A percentile compares a stretch with the other conserved stretches of the same genome.
phyloP scores from a whole-genome alignment of 2,113 vertebrate genomes.

The Prionailurus viverrinus region DNA sequence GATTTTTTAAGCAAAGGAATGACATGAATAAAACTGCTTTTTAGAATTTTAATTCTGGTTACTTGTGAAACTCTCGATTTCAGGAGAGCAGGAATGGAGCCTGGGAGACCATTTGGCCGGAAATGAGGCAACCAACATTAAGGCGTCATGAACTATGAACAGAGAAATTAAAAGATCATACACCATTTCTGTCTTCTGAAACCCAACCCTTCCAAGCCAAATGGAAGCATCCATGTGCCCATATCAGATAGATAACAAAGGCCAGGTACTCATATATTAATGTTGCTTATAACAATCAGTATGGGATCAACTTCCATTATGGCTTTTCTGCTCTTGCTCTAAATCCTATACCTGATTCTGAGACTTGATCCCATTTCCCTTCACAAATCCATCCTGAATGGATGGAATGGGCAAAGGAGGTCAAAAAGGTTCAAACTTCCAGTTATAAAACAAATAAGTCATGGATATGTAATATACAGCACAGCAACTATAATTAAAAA shows the following conservation, averaged over 20 bases:
- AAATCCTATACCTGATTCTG: not conserved
- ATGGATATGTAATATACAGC: not conserved
- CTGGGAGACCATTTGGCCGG: not conserved
- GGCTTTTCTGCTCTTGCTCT: not conserved
- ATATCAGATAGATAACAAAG: not conserved
- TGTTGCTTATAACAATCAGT: not conserved
- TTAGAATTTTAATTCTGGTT: not conserved
- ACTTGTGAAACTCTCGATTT: not conserved
- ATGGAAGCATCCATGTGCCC: not conserved
- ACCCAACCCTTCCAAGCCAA: not conserved
- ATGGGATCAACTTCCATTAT: not conserved
- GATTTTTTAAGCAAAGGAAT: constrained; percentile 31
- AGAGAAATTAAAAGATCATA: not conserved
- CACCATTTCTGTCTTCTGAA: not conserved
- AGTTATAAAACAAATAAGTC: not conserved
- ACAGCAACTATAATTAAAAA: not conserved
- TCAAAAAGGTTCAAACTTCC: not conserved
- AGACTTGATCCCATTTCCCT: not conserved
- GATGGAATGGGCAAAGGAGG: not conserved
- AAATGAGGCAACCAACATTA: not conserved
- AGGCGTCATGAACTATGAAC: not conserved
- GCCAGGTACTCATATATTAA: not conserved
- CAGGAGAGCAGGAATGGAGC: not conserved
- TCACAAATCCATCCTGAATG: not conserved
- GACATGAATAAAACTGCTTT: not conserved